Conservation (phyloP, 2,888 invertebrate species). For the Neuroscelio doddi region DNA sequence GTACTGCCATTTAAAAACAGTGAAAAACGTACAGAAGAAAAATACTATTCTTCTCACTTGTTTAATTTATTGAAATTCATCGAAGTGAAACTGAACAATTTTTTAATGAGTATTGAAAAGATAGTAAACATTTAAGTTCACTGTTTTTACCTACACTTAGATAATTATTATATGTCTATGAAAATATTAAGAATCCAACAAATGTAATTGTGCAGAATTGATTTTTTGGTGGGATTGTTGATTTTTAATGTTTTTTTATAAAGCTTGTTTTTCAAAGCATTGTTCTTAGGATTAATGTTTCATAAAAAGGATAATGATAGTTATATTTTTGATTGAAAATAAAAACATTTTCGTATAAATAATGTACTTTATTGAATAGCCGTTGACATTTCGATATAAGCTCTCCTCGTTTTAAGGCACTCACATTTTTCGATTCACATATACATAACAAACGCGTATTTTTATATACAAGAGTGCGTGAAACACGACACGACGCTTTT, state of each 20-base stretch:
- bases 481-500: conserved; percentile 28
- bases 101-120: too few relatives aligned
- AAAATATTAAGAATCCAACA: too few relatives aligned
- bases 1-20: too few relatives aligned
- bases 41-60: too few relatives aligned
- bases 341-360: conserved; percentile 63
- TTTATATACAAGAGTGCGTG: conserved; percentile 44
- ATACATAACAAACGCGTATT: conserved; percentile 55
- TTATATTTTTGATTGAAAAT: conserved; percentile 17
- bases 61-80: too few relatives aligned
- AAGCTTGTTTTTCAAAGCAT: neutral
- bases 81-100: too few relatives aligned
- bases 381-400: conserved; percentile 57
- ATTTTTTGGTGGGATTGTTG: too few relatives aligned
- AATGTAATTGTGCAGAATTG: too few relatives aligned
- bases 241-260: conserved; percentile 11
- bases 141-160: too few relatives aligned
- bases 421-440: conserved; percentile 53
- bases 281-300: conserved; percentile 14
- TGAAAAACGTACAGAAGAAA: too few relatives aligned
- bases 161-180: too few relatives aligned
- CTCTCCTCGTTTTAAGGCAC: conserved; percentile 58
- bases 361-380: conserved; percentile 67
- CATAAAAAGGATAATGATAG: conserved; percentile 13
- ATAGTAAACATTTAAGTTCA: too few relatives aligned